A percentile compares a stretch with the other conserved stretches of the same genome.
phyloP scores from a whole-genome alignment of 2,797 vertebrate genomes.

The Peromyscus melanophrys region DNA sequence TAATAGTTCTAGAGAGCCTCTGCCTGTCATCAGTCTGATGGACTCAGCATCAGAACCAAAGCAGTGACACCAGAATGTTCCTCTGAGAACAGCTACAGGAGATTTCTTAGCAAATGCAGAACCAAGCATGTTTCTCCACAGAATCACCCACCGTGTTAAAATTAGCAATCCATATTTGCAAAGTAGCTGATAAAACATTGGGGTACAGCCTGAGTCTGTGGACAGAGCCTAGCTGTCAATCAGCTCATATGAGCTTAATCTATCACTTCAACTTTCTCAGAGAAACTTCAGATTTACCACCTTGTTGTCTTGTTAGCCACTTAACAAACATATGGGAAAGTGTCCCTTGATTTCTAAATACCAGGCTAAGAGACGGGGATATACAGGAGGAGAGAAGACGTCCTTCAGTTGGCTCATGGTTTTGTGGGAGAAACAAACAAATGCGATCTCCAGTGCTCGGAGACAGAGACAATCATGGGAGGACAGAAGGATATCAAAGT shows the following conservation, averaged over 20 bases:
- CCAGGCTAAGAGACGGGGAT: background rate
- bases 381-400: background rate
- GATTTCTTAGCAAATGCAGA: background rate
- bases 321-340: background rate
- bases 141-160: background rate
- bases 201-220: background rate
- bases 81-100: background rate
- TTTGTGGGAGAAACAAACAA: background rate
- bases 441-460: background rate
- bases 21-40: background rate
- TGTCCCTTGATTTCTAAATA: background rate
- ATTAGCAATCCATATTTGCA: background rate
- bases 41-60: background rate
- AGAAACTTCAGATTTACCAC: background rate
- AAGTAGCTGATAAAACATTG: background rate
- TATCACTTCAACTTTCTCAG: background rate
- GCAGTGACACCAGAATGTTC: background rate
- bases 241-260: background rate
- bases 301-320: background rate
- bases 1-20: background rate
- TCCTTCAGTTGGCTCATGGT: background rate
- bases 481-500: background rate
- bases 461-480: background rate
- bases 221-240: background rate
- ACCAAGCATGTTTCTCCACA: background rate